Conservation (phyloP, 2,797 vertebrate genomes). For the Muscicapa striata region DNA sequence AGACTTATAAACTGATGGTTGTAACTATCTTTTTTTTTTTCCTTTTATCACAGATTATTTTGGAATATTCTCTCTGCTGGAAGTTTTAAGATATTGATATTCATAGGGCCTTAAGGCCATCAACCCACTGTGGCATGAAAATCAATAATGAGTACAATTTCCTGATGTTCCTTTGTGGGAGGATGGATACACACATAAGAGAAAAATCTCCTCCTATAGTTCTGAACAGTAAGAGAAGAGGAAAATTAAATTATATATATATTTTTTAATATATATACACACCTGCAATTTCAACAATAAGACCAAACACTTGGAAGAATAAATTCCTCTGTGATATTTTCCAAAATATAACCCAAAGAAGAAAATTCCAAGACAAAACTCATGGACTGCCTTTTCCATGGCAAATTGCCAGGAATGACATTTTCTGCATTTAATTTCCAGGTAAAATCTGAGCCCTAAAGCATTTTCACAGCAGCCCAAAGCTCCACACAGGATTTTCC, state of each 20-base stretch:
- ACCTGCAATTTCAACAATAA: neutral
- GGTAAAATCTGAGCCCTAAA: neutral
- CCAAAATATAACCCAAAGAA: neutral
- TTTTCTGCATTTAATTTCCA: neutral
- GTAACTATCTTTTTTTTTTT: rapidly evolving
- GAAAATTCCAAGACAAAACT: neutral
- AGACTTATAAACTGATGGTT: neutral
- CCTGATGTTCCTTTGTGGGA: neutral
- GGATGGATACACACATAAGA: neutral
- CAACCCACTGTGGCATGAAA: neutral
- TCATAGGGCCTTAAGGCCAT: neutral
- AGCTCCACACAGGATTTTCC: neutral
- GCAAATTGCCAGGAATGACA: neutral
- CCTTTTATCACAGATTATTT: neutral
- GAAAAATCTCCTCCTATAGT: neutral
- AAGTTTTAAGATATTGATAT: neutral
- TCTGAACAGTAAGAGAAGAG: neutral
- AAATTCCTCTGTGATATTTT: neutral
- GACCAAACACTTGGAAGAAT: neutral
- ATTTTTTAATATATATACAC: rapidly evolving
- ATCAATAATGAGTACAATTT: neutral
- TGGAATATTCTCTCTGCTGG: neutral
- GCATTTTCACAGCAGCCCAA: neutral
- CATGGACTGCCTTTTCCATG: neutral
- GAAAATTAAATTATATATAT: neutral